phyloP scores from a whole-genome alignment of 2,888 invertebrate species.

The Eupsilia transversa region DNA sequence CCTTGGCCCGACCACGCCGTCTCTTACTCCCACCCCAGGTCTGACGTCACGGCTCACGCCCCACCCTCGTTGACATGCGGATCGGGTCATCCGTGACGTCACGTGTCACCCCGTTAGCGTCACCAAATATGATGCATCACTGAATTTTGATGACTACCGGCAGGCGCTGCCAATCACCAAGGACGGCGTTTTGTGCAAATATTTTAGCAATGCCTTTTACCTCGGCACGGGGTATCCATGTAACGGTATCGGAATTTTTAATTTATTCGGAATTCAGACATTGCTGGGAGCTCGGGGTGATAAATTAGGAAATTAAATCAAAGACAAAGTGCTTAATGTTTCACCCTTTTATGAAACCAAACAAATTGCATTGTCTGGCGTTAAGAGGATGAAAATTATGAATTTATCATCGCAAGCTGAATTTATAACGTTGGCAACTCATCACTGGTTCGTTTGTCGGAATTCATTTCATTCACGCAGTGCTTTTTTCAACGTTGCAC shows the following conservation, averaged over 20 bases:
- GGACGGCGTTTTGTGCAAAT: constrained; percentile 17
- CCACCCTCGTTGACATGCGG: constrained; percentile 80
- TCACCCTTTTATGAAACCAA: constrained; percentile 44
- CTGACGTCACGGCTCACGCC: constrained; percentile 86
- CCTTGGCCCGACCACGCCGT: constrained; percentile 87
- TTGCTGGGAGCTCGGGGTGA: constrained; percentile 13
- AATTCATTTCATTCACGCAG: constrained; percentile 67
- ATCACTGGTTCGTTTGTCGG: constrained; percentile 44
- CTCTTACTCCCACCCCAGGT: constrained; percentile 75
- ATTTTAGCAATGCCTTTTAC: constrained; percentile 31
- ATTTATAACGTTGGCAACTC: constrained; percentile 43
- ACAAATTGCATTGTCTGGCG: constrained; percentile 42
- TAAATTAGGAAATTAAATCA: constrained; percentile 40
- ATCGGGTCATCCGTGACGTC: constrained; percentile 85
- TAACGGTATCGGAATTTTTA: constrained; percentile 27
- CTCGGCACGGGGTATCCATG: constrained; percentile 7
- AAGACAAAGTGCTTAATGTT: constrained; percentile 38
- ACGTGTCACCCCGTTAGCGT: constrained; percentile 72
- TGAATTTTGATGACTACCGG: constrained; percentile 54
- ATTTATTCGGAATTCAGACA: constrained; percentile 33
- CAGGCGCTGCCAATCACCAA: constrained; percentile 30
- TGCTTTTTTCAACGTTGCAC: constrained; percentile 45
- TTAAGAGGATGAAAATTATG: constrained; percentile 53
- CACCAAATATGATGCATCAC: constrained; percentile 69
- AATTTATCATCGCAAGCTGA: constrained; percentile 44